phyloP scores from a whole-genome alignment of 2,888 invertebrate genomes.

The Papilio demoleus region DNA sequence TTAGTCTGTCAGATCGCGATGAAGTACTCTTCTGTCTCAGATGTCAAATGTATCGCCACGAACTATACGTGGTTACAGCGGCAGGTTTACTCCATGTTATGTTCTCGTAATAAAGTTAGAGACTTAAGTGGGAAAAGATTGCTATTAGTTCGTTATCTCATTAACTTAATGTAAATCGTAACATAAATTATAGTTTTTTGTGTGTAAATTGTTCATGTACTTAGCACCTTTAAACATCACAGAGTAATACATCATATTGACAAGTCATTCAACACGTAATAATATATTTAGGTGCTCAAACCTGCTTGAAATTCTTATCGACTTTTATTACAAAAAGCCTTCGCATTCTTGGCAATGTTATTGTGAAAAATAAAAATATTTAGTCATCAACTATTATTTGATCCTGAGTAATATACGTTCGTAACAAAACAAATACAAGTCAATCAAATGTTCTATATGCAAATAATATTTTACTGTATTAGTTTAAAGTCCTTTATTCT shows the following conservation, averaged over 20 bases:
- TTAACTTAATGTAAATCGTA: neutral
- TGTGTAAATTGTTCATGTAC: neutral
- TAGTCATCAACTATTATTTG: neutral
- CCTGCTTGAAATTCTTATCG: slow-evolving; percentile 30
- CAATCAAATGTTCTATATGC: too few relatives aligned
- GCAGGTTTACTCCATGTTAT: neutral
- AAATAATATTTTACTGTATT: too few relatives aligned
- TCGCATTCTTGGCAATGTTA: slow-evolving; percentile 35
- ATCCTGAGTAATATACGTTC: neutral
- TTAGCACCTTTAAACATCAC: neutral
- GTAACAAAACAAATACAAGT: too few relatives aligned
- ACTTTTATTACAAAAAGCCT: slow-evolving; percentile 26
- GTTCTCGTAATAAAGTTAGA: neutral
- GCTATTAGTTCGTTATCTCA: neutral
- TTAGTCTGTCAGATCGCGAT: neutral
- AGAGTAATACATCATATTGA: slow-evolving; percentile 33
- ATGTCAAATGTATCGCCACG: neutral
- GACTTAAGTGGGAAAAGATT: slow-evolving; percentile 3
- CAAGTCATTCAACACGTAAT: slow-evolving; percentile 25
- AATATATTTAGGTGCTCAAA: slow-evolving; percentile 26
- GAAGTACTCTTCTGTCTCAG: neutral
- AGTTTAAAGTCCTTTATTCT: too few relatives aligned
- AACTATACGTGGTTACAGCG: neutral
- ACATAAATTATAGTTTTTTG: slow-evolving; percentile 4
- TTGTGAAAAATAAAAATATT: slow-evolving; percentile 20